Percentiles rank a stretch among this genome's conserved stretches.
These are phyloP conservation scores for Microtus montanus DNA, from an alignment of 2,113 vertebrate genomes.

Conservation along the genomic window DNA sequence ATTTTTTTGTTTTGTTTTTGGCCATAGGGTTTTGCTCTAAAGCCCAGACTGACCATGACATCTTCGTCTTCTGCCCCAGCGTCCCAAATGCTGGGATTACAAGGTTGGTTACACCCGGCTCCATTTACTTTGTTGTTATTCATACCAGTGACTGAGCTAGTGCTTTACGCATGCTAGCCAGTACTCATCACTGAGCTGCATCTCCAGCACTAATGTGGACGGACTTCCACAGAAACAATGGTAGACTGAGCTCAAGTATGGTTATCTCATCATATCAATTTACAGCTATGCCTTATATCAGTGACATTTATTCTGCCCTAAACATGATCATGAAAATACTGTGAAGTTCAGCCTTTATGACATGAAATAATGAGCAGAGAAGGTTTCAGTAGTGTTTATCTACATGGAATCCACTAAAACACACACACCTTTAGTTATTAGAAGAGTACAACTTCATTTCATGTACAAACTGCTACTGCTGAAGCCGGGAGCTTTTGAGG, in stretches of 20 bases:
- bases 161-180: not conserved
- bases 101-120: not conserved
- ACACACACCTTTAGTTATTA: not conserved
- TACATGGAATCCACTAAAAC: not conserved
- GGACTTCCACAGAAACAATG: slow-evolving; percentile 1
- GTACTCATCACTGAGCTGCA: not conserved
- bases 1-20: not conserved
- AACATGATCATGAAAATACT: slow-evolving; percentile 27
- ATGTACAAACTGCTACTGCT: not conserved
- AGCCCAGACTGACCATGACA: not conserved
- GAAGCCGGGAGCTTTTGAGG: not conserved
- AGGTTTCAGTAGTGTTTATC: not conserved
- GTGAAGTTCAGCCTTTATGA: slow-evolving; percentile 18
- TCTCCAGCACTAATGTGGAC: not conserved
- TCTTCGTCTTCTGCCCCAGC: not conserved
- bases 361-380: not conserved
- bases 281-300: slow-evolving; percentile 47
- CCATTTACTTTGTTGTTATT: not conserved
- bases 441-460: not conserved
- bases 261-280: not conserved
- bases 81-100: not conserved
- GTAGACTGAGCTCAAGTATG: slow-evolving; percentile 15
- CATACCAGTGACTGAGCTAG: too few species aligned
- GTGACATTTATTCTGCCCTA: slow-evolving; percentile 22
- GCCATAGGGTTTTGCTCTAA: not conserved